Percentiles rank a stretch among this genome's conserved stretches.
Conservation (phyloP, 2,797 vertebrate species). For the Myiothlypis chrysogaster region DNA sequence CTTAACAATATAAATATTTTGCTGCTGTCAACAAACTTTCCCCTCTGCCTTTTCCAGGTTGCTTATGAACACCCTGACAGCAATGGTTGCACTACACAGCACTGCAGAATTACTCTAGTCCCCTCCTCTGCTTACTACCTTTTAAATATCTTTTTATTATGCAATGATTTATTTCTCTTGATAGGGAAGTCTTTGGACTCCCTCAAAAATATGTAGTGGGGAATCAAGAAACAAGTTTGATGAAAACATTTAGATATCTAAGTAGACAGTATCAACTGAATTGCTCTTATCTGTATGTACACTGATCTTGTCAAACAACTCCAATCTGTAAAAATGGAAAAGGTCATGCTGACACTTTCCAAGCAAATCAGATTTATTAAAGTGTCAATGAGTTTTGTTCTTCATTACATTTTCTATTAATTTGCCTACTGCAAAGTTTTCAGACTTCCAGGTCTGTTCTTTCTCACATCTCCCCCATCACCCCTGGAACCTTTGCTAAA, state of each 20-base stretch:
- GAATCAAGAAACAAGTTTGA: neutral
- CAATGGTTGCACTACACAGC: neutral
- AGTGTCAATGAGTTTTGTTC: neutral
- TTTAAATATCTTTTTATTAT: neutral
- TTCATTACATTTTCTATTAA: neutral
- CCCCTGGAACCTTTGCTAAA: neutral
- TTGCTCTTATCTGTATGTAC: neutral
- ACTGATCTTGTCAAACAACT: neutral
- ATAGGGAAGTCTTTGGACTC: neutral
- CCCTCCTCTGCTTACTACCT: neutral
- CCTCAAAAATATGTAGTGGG: neutral
- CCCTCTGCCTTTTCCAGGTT: neutral
- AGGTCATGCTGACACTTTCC: neutral
- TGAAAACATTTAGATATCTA: neutral
- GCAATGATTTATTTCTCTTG: neutral
- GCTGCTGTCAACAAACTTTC: neutral
- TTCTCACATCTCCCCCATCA: neutral
- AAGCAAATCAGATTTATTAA: conserved; percentile 5
- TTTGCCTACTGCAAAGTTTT: neutral
- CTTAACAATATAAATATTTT: neutral
- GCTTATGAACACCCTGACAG: neutral
- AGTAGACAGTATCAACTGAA: neutral
- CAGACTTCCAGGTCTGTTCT: neutral
- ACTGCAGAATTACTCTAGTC: neutral
- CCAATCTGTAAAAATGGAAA: neutral